Base-by-base conservation (phyloP, 1,140 invertebrate species). In the Ctenoplectra terminalis region DNA sequence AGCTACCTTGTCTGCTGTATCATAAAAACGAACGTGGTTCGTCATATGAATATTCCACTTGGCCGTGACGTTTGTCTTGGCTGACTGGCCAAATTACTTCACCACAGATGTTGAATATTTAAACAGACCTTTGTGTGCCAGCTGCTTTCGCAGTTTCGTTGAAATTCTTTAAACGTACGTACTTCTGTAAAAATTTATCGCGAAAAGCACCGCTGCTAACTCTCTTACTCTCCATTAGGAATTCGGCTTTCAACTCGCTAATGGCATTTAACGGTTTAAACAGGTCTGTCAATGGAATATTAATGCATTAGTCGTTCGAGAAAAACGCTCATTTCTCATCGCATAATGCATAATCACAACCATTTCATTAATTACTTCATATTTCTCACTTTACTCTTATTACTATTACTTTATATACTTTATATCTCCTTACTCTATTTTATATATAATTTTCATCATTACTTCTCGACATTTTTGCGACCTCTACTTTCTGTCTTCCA, bases 31-130 rank as follows among this genome's bases (percentile, higher is more conserved):
- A n/a, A 20, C 31, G 34, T 29, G 17, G 15, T 3, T 31, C 13
- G 34, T 63, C 60, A 43, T 58, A 77, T 76, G 61, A 83, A 83
- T 86, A 81, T 81, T 72, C 67, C 40, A 61, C 15, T 73, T 48
- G 40, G 20, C 34, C 15, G 34, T 75, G 70, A 79, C 29, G 61
- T 48, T 61, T 34, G 15, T 74, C 58, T 66, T 81, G 74, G 63
- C 50, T 31, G 34, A 0, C 23, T 15, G 20, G 37, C 54, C 13
- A 83, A 87, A 84, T 76, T 83, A 81, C 67, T 76, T 77, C 34
- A 64, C 54, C 37, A n/a, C 70, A 54, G 54, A 56, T 67, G 26
- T 67, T 87, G 85, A 87, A 89, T 87, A 82, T 85, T 85, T 87
- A 78, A 85, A 43, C 26, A 17, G 31, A 43, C 17, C 61, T 74